Percentiles rank a stretch among this genome's conserved stretches.
These are phyloP conservation scores for Puma concolor DNA, from an alignment of 2,113 vertebrate species.

Conservation along the genomic window DNA sequence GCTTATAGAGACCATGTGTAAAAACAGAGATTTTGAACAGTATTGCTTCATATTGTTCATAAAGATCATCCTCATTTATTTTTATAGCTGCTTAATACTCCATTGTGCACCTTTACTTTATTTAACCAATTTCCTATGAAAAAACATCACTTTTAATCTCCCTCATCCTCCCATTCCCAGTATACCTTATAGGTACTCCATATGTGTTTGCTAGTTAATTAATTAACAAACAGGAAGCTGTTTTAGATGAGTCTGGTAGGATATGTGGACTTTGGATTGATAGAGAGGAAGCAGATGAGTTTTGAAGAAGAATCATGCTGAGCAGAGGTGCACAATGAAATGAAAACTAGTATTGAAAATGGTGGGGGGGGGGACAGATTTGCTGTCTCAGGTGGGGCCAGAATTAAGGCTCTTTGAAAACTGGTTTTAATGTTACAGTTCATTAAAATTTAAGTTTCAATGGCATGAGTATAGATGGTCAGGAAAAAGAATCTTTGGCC, in stretches of 20 bases:
- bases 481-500: background rate
- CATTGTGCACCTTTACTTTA: too few species aligned
- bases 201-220: too few species aligned
- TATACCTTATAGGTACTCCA: background rate
- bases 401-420: background rate
- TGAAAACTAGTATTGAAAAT: accelerated
- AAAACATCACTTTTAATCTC: background rate
- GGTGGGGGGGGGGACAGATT: background rate
- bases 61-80: background rate
- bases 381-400: background rate
- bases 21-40: background rate
- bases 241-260: background rate
- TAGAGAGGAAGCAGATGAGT: background rate
- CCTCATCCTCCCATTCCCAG: background rate
- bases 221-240: background rate
- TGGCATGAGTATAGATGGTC: background rate
- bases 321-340: background rate
- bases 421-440: background rate
- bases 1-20: background rate
- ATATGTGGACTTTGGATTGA: background rate
- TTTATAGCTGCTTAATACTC: accelerated
- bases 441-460: background rate
- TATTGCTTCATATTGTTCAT: background rate
- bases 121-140: background rate
- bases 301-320: too few species aligned